Conservation (phyloP, 2,797 vertebrate genomes). For the Sebastes reedi region DNA sequence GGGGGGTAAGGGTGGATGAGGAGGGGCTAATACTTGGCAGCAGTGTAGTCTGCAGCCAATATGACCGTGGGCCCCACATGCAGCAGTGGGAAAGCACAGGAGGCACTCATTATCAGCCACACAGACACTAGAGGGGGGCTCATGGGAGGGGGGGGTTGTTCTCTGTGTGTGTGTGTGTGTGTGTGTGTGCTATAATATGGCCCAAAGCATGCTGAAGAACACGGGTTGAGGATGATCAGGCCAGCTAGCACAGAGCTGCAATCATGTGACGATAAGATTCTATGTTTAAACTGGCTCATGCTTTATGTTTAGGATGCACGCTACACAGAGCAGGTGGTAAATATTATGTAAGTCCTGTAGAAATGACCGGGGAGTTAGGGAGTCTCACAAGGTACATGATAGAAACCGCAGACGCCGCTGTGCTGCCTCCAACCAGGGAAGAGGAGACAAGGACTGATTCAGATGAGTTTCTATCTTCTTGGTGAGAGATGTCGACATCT, state of each 20-base stretch:
- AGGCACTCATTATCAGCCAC: slow-evolving; percentile 70
- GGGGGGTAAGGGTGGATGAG: slow-evolving; percentile 53
- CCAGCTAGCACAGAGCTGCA: slow-evolving; percentile 11
- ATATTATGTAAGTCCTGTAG: neutral
- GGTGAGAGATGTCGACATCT: neutral
- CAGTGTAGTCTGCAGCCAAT: slow-evolving; percentile 34
- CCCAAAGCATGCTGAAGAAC: too few species aligned
- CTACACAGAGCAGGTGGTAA: neutral
- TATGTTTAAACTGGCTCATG: slow-evolving; percentile 11
- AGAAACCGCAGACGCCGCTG: neutral
- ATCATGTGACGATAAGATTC: slow-evolving; percentile 44
- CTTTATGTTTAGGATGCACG: neutral
- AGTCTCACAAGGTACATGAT: neutral
- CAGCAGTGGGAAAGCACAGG: slow-evolving; percentile 41
- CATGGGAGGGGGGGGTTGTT: neutral
- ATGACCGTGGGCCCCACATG: slow-evolving; percentile 68
- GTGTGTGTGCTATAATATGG: neutral
- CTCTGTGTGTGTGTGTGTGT: neutral
- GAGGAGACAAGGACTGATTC: neutral
- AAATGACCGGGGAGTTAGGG: neutral
- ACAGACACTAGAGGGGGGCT: slow-evolving; percentile 15
- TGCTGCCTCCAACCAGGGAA: neutral
- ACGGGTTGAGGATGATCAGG: slow-evolving; percentile 7
- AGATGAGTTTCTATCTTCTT: neutral
- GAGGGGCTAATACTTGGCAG: slow-evolving; percentile 43